Base-by-base conservation (phyloP, 1,140 invertebrate genomes). In the Parasteatoda tepidariorum region DNA sequence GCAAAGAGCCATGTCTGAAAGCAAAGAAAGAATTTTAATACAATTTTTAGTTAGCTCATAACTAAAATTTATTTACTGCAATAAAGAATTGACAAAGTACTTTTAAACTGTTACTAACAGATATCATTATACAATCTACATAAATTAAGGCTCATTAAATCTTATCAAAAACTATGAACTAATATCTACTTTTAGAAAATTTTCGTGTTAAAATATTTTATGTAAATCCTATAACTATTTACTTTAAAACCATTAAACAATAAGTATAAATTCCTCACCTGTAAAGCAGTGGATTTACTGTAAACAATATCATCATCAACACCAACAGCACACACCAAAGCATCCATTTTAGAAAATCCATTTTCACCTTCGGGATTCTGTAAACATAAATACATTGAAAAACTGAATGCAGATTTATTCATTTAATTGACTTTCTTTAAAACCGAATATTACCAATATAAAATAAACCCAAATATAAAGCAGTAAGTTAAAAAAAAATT, bases 1-100 rank as follows among this genome's bases (percentile, higher is more conserved):
- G 97, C 97, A 89, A 99, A 93, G 6, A 99, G 91, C 98, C 98
- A 99, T 38, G 95, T 96, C 94, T 97, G 87, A 85, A 92, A 91
- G 84, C 30, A 87, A 86, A 85, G 73, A 54, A 55, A 70, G 15
- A 34, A 24, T n/a, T 62, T 62, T 57, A 22, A 66, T 18, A 22
- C 28, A 66, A n/a, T n/a, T n/a, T n/a, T n/a, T n/a, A n/a, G n/a
- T n/a, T n/a, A n/a, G n/a, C n/a, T n/a, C n/a, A n/a, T n/a, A n/a
- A n/a, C n/a, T n/a, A n/a, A n/a, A n/a, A n/a, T n/a, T n/a, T n/a
- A n/a, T n/a, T n/a, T n/a, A n/a, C n/a, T n/a, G n/a, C n/a, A n/a
- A n/a, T n/a, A n/a, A n/a, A n/a, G n/a, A n/a, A n/a, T n/a, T n/a
- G n/a, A n/a, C n/a, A n/a, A n/a, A n/a, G n/a, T n/a, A n/a, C n/a